These are phyloP conservation scores for Mormyrops attenuatus DNA, from an alignment of 2,797 vertebrate species.

Conservation along the genomic window DNA sequence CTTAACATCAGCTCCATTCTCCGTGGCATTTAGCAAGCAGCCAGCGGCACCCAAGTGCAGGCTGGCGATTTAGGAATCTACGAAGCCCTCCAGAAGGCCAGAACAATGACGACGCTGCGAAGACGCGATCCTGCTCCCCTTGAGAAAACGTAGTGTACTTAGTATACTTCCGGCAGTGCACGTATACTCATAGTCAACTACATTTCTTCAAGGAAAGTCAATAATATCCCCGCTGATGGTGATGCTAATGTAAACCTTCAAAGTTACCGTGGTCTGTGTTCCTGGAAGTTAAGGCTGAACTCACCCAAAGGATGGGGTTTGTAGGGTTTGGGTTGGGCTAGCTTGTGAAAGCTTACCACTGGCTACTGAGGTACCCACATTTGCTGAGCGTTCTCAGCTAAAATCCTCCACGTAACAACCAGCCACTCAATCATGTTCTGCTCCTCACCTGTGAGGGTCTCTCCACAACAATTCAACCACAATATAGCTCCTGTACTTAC, in stretches of 20 bases:
- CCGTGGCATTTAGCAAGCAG: background rate
- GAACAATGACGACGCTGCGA: background rate
- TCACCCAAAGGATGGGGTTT: background rate
- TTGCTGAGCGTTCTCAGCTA: background rate
- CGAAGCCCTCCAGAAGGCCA: background rate
- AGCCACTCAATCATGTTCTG: background rate
- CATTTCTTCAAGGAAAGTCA: conserved; percentile 57
- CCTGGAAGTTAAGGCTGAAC: background rate
- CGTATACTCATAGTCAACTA: conserved; percentile 72
- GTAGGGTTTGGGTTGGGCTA: background rate
- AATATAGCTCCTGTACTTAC: background rate
- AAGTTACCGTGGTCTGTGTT: background rate
- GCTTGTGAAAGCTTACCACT: background rate
- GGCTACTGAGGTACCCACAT: background rate
- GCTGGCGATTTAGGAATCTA: background rate
- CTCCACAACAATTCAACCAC: background rate
- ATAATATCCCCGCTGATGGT: background rate
- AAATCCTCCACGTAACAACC: background rate
- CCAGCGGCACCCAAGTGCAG: background rate
- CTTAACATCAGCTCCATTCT: background rate
- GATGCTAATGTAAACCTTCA: background rate
- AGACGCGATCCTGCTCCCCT: conserved; percentile 33
- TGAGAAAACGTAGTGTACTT: conserved; percentile 72
- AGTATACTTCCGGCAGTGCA: conserved; percentile 56
- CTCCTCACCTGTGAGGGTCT: background rate